These are phyloP conservation scores for Promerops cafer DNA, from an alignment of 2,113 vertebrate genomes.

Conservation along the genomic window DNA sequence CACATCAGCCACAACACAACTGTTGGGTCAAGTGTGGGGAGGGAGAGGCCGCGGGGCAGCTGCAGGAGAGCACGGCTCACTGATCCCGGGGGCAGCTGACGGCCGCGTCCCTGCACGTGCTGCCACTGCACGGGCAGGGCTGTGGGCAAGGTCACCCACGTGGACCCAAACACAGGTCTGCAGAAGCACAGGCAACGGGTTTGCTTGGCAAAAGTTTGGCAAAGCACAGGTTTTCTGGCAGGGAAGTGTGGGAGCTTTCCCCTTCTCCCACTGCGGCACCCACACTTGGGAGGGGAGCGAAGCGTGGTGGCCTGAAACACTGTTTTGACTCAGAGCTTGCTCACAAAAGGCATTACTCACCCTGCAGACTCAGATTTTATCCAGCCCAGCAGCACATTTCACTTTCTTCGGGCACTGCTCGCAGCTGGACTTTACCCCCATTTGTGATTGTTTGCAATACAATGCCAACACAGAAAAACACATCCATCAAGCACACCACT, in stretches of 20 bases:
- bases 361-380: slow-evolving; percentile 21
- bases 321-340: slow-evolving; percentile 2
- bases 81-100: slow-evolving; percentile 65
- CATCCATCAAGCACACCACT: slow-evolving; percentile 11
- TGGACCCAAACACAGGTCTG: neutral
- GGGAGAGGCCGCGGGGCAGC: slow-evolving; percentile 64
- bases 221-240: neutral
- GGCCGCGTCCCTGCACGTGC: neutral
- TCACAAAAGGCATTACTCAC: slow-evolving; percentile 61
- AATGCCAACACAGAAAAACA: slow-evolving; percentile 50
- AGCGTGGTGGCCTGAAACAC: neutral
- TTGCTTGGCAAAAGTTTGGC: neutral
- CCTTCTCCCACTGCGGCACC: neutral
- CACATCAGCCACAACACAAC: slow-evolving; percentile 26
- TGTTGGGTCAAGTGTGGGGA: slow-evolving; percentile 58
- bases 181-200: neutral
- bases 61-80: slow-evolving; percentile 54
- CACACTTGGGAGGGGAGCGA: neutral
- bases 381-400: slow-evolving; percentile 12
- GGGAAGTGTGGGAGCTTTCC: neutral
- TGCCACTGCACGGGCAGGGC: neutral
- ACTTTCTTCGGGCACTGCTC: neutral
- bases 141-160: neutral
- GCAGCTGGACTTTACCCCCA: neutral
- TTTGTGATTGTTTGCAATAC: slow-evolving; percentile 28